Conservation (phyloP, 2,888 invertebrate genomes). For the Hetaerina titia region DNA sequence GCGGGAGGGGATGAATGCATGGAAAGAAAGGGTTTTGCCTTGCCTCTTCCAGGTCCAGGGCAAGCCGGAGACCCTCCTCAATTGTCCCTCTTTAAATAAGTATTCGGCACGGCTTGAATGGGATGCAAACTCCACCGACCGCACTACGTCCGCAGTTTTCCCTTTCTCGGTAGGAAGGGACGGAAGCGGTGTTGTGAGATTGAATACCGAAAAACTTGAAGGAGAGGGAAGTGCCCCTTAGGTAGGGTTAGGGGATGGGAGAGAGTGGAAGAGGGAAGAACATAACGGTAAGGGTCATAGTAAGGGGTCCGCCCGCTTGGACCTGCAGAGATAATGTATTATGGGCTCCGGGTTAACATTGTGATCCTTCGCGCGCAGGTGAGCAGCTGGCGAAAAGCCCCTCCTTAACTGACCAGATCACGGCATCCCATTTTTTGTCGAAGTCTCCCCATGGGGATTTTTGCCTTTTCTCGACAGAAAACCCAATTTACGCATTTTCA, state of each 20-base stretch:
- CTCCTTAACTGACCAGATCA: background rate
- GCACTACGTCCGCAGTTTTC: background rate
- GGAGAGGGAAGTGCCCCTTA: background rate
- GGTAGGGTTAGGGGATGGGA: background rate
- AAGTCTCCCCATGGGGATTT: background rate
- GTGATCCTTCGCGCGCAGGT: background rate
- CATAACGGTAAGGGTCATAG: constrained; percentile 27
- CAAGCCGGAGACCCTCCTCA: background rate
- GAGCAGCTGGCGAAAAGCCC: constrained; percentile 25
- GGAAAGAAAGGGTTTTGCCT: background rate
- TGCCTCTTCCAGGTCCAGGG: background rate
- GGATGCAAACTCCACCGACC: background rate
- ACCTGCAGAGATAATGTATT: background rate
- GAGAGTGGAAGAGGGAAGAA: background rate
- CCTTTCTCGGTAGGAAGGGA: background rate
- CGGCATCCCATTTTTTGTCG: background rate
- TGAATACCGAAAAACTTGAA: background rate
- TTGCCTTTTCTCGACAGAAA: background rate
- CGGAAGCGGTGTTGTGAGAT: constrained; percentile 25
- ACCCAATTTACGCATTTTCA: constrained; percentile 32
- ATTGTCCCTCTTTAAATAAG: background rate
- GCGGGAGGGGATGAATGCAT: background rate
- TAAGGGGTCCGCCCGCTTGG: background rate
- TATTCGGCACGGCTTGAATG: background rate
- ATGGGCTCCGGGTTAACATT: background rate